Evolutionary conservation across 2,797 vertebrate genomes (phyloP).

Genomic region (Hippocampus kuda): DNA sequence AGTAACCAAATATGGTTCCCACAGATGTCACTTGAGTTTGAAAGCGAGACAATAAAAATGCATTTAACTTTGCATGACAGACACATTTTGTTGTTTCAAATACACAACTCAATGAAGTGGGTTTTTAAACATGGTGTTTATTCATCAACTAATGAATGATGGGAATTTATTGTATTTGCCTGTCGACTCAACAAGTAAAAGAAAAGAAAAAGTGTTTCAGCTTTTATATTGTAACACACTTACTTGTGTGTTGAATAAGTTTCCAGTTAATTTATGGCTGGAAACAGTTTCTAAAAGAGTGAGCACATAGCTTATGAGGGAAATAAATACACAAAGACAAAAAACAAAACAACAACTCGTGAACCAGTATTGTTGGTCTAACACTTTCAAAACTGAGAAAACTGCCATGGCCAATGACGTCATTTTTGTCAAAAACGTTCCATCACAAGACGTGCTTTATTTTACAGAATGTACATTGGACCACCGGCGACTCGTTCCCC

Average conservation of each 20-base stretch:
- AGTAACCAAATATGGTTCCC: neutral
- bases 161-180: neutral
- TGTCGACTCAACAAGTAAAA: neutral
- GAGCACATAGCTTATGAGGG: neutral
- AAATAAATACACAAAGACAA: neutral
- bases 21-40: neutral
- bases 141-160: neutral
- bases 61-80: neutral
- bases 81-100: neutral
- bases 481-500: neutral
- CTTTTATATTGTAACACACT: neutral
- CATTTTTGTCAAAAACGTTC: slow-evolving; percentile 2
- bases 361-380: neutral
- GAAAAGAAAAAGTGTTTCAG: neutral
- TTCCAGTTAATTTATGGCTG: neutral
- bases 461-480: slow-evolving; percentile 26
- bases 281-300: neutral
- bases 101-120: neutral
- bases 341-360: neutral
- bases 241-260: neutral
- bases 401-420: neutral
- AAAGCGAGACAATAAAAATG: neutral
- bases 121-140: neutral
- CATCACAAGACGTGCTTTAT: slow-evolving; percentile 5
- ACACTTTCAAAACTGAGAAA: neutral